A percentile compares a stretch with the other conserved stretches of the same genome.
phyloP scores from a whole-genome alignment of 2,113 vertebrate genomes.

The Tinamus guttatus region DNA sequence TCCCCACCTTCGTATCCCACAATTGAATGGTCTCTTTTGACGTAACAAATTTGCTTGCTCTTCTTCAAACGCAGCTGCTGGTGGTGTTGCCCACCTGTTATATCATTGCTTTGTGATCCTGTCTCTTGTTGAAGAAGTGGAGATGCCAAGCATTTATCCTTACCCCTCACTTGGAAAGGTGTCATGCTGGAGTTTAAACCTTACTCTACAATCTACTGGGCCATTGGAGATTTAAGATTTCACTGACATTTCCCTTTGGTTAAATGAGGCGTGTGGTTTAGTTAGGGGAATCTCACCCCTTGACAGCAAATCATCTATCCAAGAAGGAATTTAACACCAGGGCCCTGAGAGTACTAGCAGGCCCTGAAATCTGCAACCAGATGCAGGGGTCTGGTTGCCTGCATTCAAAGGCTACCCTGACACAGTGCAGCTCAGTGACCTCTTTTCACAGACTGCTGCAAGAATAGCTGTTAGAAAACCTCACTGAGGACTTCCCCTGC shows the following conservation, averaged over 20 bases:
- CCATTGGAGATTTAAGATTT: not conserved
- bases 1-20: not conserved
- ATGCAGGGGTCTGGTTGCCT: not conserved
- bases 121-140: not conserved
- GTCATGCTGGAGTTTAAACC: not conserved
- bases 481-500: fast-evolving
- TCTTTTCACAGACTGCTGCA: not conserved
- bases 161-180: not conserved
- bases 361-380: not conserved
- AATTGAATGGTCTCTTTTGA: not conserved
- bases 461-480: not conserved
- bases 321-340: not conserved
- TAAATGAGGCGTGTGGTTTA: not conserved
- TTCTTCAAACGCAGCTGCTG: not conserved
- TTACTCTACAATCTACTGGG: not conserved
- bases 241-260: not conserved
- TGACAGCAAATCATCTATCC: not conserved
- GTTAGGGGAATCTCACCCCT: not conserved
- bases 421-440: not conserved
- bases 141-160: not conserved
- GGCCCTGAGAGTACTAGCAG: too few species aligned
- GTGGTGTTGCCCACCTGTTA: not conserved
- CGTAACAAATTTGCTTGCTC: not conserved
- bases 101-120: not conserved
- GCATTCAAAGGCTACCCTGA: too few species aligned